A percentile compares a stretch with the other conserved stretches of the same genome.
phyloP scores from a whole-genome alignment of 1,140 invertebrate species.

The Drosophila burlai region DNA sequence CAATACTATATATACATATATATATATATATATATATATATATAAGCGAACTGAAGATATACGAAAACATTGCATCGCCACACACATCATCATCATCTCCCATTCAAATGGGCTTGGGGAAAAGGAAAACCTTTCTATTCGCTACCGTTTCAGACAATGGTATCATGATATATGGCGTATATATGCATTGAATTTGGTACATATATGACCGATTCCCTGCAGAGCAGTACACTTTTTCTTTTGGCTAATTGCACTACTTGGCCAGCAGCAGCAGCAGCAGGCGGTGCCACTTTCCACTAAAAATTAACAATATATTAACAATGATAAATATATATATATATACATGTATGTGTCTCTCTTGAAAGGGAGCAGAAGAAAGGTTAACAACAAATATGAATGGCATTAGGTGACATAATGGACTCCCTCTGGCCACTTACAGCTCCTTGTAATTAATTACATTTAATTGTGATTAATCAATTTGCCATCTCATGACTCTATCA shows the following conservation, averaged over 20 bases:
- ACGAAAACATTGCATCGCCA: constrained; percentile 36
- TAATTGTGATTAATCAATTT: constrained; percentile 70
- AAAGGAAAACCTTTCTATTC: constrained; percentile 53
- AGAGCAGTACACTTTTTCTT: constrained; percentile 68
- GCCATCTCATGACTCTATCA: constrained; percentile 48
- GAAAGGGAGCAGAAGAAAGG: constrained; percentile 17
- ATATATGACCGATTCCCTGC: constrained; percentile 26
- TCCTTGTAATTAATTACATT: constrained; percentile 61
- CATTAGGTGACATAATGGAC: constrained; percentile 63
- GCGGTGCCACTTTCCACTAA: constrained; percentile 58
- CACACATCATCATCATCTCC: constrained; percentile 9
- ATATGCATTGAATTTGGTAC: constrained; percentile 11
- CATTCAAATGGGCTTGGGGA: constrained; percentile 47
- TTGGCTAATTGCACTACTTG: constrained; percentile 75
- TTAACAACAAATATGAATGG: constrained; percentile 57
- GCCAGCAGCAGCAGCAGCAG: constrained; percentile 63
- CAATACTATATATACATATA: not conserved
- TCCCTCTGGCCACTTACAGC: constrained; percentile 17
- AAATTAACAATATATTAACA: constrained; percentile 29
- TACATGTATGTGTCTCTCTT: not conserved
- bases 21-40: not conserved
- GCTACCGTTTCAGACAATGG: constrained; percentile 52
- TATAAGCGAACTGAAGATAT: constrained; percentile 14
- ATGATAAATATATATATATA: not conserved
- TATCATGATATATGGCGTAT: constrained; percentile 13